These are phyloP conservation scores for Dilophus febrilis DNA, from an alignment of 2,888 invertebrate genomes.

Conservation along the genomic window DNA sequence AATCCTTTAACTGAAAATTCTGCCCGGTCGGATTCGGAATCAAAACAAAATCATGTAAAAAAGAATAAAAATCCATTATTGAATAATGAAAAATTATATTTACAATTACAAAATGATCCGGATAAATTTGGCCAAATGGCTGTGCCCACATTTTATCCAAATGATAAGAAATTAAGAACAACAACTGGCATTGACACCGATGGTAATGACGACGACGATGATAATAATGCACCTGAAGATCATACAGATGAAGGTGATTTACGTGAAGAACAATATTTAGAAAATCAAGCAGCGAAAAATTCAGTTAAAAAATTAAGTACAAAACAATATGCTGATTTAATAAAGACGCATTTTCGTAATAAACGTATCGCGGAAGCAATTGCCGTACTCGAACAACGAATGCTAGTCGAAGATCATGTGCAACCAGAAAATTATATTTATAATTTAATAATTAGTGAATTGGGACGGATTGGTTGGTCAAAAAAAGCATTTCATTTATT, in stretches of 20 bases:
- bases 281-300: conserved; percentile 36
- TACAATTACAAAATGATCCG: conserved; percentile 7
- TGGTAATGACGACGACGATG: background rate
- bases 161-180: no score
- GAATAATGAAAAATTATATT: background rate
- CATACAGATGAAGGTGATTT: conserved; percentile 38
- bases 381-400: conserved; percentile 55
- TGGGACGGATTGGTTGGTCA: conserved; percentile 68
- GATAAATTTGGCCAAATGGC: conserved; percentile 9
- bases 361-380: conserved; percentile 60
- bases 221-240: conserved; percentile 19
- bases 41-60: no score
- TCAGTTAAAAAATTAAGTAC: conserved; percentile 35
- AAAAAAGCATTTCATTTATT: conserved; percentile 72
- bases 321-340: conserved; percentile 51
- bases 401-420: conserved; percentile 59
- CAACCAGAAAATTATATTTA: conserved; percentile 66
- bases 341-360: conserved; percentile 45
- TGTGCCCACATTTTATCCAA: no score
- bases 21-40: no score
- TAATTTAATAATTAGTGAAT: conserved; percentile 65
- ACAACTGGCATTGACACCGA: background rate
- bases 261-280: conserved; percentile 39
- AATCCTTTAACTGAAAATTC: no score
- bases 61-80: no score